Base-by-base conservation (phyloP, 1,140 invertebrate species). In the Calosoma granatense region DNA sequence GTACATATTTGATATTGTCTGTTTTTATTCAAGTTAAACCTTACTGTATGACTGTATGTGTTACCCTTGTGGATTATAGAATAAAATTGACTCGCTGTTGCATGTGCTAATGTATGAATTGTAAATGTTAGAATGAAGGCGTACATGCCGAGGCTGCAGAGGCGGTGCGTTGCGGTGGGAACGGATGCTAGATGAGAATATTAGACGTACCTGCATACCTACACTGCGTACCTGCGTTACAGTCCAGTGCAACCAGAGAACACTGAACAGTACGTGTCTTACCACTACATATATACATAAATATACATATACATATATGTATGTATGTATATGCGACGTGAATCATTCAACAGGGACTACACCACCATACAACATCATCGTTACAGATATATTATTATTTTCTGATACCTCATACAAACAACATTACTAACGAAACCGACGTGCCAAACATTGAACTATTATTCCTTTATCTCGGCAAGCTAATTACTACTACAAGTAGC, bases 191-290 rank as follows among this genome's bases (percentile, higher is more conserved):
- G 17, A 4, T 47, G 41, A 47, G 41, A 9, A 47, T 4, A 47
- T 47, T 12, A 47, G 17, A 12, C 4, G 41, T 47, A 47, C 41
- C 41, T 47, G 41, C 41, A 47, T 47, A 17, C 15, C 41, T 47
- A 47, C 41, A 47, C 17, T 47, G 41, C 15, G 41, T 47, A 47
- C 41, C 41, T 47, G 41, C 9, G 41, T 47, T 30, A 30, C 26
- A 30, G 26, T 14, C 4, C 14, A 14, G 26, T 30, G 26, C 26
- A 30, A 6, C 26, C 6, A 14, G 14, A 6, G 14, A 4, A 14
- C 26, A 30, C 26, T 30, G 26, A 30, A 4, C 14, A 6, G 26
- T 30, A 30, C 4, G 26, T 30, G 6, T 6, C 26, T 30, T 30
- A 14, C n/a, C n/a, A n/a, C n/a, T n/a, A n/a, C n/a, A n/a, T n/a